Percentiles rank a stretch among this genome's conserved stretches.
These are phyloP conservation scores for Elysia crispata DNA, from an alignment of 2,888 invertebrate species.

Conservation along the genomic window DNA sequence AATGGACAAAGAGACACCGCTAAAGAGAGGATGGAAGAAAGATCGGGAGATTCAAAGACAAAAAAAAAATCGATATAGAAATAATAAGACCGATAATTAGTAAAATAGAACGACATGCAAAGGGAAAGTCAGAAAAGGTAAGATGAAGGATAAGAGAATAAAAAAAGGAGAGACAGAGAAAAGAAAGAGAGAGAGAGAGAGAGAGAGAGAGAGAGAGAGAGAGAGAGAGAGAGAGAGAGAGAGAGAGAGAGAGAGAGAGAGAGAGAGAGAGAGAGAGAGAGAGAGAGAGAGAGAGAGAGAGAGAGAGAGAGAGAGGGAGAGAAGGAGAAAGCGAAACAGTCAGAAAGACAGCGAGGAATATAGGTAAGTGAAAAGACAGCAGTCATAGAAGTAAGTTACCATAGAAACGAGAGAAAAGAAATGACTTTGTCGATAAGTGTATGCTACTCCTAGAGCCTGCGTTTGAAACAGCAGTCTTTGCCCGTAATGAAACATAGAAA, in stretches of 20 bases:
- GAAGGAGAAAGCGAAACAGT: background rate
- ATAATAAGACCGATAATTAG: background rate
- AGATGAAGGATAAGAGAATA: background rate
- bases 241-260: slow-evolving; percentile 20
- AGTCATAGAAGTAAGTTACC: too few relatives aligned
- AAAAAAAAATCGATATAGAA: slow-evolving; percentile 5
- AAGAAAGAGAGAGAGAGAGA: background rate
- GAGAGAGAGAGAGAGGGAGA: slow-evolving; percentile 17
- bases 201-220: background rate
- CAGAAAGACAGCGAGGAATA: slow-evolving; percentile 1
- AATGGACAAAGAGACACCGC: too few relatives aligned
- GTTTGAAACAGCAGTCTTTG: too few relatives aligned
- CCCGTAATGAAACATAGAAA: too few relatives aligned
- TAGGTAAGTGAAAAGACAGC: too few relatives aligned
- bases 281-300: slow-evolving; percentile 16
- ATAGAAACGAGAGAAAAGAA: too few relatives aligned
- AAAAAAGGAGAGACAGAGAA: background rate
- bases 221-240: slow-evolving; percentile 13
- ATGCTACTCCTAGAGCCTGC: too few relatives aligned
- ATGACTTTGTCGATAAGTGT: too few relatives aligned
- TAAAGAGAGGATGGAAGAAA: too few relatives aligned
- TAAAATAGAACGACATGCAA: slow-evolving; percentile 24
- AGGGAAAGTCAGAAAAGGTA: background rate
- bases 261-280: background rate
- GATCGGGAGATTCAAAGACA: background rate